Percentiles rank a stretch among this genome's conserved stretches.
These are phyloP conservation scores for Leuctra nigra DNA, from an alignment of 2,888 invertebrate genomes.

Conservation along the genomic window DNA sequence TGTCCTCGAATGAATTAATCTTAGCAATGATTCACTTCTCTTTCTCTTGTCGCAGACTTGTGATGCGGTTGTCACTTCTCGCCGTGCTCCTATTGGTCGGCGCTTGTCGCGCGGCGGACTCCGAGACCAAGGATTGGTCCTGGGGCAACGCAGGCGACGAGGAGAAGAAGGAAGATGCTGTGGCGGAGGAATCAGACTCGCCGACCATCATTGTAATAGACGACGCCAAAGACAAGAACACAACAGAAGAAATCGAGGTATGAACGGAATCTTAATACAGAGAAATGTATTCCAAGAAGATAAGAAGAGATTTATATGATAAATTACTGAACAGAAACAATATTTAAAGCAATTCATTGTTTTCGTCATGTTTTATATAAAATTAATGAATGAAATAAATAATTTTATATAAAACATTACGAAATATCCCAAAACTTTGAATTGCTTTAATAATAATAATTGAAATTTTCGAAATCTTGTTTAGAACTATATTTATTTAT, in stretches of 20 bases:
- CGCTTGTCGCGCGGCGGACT: neutral
- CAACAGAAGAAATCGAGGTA: neutral
- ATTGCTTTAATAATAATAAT: too few species aligned
- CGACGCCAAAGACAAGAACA: neutral
- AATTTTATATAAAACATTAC: too few species aligned
- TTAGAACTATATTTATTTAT: too few species aligned
- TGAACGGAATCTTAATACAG: neutral
- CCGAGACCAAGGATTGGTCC: slow-evolving; percentile 11
- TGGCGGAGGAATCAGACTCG: too few species aligned
- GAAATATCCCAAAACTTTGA: too few species aligned
- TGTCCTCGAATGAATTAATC: too few species aligned
- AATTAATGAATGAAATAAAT: neutral
- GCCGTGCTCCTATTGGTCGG: neutral
- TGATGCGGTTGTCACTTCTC: neutral
- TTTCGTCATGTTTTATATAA: neutral
- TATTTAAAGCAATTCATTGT: neutral
- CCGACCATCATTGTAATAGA: neutral
- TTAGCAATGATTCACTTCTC: too few species aligned
- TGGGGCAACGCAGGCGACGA: slow-evolving; percentile 6
- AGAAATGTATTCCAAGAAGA: neutral
- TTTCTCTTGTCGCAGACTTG: too few species aligned
- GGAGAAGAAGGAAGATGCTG: neutral
- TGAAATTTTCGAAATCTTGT: too few species aligned
- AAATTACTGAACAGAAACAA: neutral
- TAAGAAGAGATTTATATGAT: too few species aligned